phyloP scores from a whole-genome alignment of 2,888 invertebrate genomes.

The Xanthorhoe spadicearia region DNA sequence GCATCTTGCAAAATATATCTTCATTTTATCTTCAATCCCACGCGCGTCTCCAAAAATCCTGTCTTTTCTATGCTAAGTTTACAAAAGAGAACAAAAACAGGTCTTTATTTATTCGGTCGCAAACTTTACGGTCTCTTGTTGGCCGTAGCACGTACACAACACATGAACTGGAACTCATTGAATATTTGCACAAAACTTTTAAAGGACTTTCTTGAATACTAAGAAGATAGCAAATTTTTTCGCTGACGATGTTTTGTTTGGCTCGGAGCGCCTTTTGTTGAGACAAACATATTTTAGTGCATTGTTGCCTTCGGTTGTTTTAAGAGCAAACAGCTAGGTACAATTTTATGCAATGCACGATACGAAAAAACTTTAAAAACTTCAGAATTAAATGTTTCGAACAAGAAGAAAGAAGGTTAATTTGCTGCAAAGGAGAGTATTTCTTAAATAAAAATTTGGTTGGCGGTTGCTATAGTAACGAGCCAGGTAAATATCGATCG shows the following conservation, averaged over 20 bases:
- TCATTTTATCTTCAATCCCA: too few relatives aligned
- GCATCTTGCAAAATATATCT: too few relatives aligned
- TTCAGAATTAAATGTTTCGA: not conserved
- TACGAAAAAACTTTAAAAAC: not conserved
- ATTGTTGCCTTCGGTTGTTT: not conserved
- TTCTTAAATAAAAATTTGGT: not conserved
- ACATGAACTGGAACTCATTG: constrained; percentile 54
- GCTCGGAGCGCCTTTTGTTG: constrained; percentile 3
- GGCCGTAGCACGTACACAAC: constrained; percentile 47
- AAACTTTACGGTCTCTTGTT: constrained; percentile 38
- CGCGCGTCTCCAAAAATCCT: not conserved
- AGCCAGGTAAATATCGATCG: constrained; percentile 35
- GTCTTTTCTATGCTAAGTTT: not conserved
- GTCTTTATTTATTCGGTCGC: constrained; percentile 21
- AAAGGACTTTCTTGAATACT: constrained; percentile 59
- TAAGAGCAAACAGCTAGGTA: not conserved
- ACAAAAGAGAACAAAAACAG: constrained; percentile 7
- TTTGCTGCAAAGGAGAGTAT: not conserved
- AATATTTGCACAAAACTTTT: constrained; percentile 61
- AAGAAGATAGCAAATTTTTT: constrained; percentile 49
- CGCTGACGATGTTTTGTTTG: constrained; percentile 14
- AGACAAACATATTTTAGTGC: constrained; percentile 5
- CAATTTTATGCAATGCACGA: not conserved
- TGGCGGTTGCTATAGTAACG: constrained; percentile 33
- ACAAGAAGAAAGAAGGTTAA: not conserved